Conservation (phyloP, 2,888 invertebrate genomes). For the Ptilodon capucinus region DNA sequence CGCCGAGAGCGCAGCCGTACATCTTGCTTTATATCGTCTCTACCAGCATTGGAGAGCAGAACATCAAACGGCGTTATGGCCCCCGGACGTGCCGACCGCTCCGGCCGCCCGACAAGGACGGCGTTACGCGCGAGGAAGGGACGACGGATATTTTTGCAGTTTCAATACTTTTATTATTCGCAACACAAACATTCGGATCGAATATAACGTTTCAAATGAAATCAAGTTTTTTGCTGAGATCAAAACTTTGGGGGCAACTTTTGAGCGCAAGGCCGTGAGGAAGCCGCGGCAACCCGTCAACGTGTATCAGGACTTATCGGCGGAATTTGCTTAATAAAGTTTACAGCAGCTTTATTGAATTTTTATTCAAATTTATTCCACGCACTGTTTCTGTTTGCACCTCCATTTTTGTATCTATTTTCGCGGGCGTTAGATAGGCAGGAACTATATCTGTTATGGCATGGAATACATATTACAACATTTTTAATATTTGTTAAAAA, state of each 20-base stretch:
- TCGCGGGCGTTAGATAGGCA: not conserved
- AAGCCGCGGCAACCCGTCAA: constrained; percentile 7
- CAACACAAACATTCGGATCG: constrained; percentile 62
- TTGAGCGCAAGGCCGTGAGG: constrained; percentile 16
- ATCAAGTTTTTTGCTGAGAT: constrained; percentile 46
- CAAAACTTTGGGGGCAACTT: constrained; percentile 44
- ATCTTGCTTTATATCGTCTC: constrained; percentile 77
- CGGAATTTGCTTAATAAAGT: constrained; percentile 15
- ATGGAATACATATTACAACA: no score
- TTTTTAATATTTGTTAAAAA: no score
- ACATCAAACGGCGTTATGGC: constrained; percentile 81
- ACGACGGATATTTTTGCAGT: constrained; percentile 64
- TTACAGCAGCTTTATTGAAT: constrained; percentile 10
- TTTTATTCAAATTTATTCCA: constrained; percentile 9
- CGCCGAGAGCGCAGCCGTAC: constrained; percentile 80
- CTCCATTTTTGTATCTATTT: not conserved
- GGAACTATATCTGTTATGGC: not conserved
- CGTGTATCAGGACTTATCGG: constrained; percentile 13
- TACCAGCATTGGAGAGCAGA: constrained; percentile 82
- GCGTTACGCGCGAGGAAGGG: constrained; percentile 54
- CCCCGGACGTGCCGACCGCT: constrained; percentile 77
- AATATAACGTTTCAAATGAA: constrained; percentile 47
- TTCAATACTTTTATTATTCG: constrained; percentile 74
- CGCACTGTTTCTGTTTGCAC: constrained; percentile 2
- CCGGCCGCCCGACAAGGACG: constrained; percentile 58